Conservation (phyloP, 2,797 vertebrate species). For the Malacoctenus gilli region DNA sequence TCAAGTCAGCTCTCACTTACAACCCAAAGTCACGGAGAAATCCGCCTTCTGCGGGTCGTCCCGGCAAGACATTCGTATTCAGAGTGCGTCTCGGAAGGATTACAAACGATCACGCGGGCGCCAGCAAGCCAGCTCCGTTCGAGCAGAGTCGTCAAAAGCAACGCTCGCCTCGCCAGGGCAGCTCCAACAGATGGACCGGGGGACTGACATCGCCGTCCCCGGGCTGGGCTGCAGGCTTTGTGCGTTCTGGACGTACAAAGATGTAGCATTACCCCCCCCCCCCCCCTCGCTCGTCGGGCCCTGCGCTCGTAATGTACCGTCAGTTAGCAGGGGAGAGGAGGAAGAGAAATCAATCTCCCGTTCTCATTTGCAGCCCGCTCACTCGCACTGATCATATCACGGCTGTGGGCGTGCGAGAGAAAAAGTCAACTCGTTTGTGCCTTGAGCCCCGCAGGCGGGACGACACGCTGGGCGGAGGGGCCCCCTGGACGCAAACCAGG, state of each 20-base stretch:
- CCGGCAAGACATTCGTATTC: too few relatives aligned
- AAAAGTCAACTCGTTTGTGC: slow-evolving; percentile 65
- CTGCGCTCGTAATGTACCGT: slow-evolving; percentile 33
- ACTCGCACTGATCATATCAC: slow-evolving; percentile 64
- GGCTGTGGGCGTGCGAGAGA: slow-evolving; percentile 56
- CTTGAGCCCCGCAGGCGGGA: slow-evolving; percentile 36
- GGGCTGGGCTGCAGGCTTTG: not conserved
- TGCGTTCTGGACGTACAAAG: slow-evolving; percentile 9
- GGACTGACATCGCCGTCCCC: not conserved
- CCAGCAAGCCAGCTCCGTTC: not conserved
- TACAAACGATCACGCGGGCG: not conserved
- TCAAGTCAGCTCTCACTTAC: too few relatives aligned
- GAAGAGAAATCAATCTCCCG: slow-evolving; percentile 60
- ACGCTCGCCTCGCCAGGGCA: too few relatives aligned
- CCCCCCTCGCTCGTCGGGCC: slow-evolving; percentile 53
- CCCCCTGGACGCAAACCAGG: slow-evolving; percentile 17
- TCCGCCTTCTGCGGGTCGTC: too few relatives aligned
- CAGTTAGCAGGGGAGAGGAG: slow-evolving; percentile 38
- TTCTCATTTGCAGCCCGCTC: slow-evolving; percentile 63
- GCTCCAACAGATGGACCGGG: not conserved
- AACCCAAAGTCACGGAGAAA: too few relatives aligned
- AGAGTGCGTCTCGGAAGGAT: not conserved
- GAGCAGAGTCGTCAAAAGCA: not conserved
- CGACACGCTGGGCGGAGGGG: slow-evolving; percentile 24
- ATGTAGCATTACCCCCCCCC: not conserved